Conservation (phyloP, 1,140 invertebrate genomes). For the Penaeus japonicus region DNA sequence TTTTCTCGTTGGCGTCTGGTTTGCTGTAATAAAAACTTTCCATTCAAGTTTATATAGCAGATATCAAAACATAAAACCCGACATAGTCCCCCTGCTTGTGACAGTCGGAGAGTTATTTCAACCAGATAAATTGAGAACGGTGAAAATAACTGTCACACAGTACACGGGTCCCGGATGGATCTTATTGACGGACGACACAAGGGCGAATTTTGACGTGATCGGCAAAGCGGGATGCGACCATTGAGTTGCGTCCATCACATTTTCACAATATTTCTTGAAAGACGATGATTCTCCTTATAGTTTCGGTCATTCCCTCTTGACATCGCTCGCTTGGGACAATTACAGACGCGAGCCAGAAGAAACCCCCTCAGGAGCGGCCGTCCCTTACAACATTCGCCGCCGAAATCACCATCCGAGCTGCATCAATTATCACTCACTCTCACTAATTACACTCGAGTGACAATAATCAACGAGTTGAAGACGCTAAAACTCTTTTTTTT, state of each 20-base stretch:
- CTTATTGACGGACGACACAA: background rate
- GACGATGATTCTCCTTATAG: conserved; percentile 51
- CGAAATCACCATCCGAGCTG: no score
- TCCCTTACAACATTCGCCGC: no score
- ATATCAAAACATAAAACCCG: conserved; percentile 56
- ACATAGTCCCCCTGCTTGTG: conserved; percentile 47
- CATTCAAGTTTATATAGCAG: conserved; percentile 56
- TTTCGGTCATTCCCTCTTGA: conserved; percentile 35
- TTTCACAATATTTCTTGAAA: conserved; percentile 55
- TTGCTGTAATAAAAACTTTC: conserved; percentile 54
- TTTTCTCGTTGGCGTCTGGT: conserved; percentile 50
- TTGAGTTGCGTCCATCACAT: conserved; percentile 48
- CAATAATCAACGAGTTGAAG: no score
- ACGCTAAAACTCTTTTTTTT: no score
- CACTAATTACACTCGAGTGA: no score
- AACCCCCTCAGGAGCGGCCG: no score
- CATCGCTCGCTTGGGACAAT: conserved; percentile 37
- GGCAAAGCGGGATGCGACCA: conserved; percentile 4
- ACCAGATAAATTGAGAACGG: conserved; percentile 36
- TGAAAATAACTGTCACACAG: conserved; percentile 24
- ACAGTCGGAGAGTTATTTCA: conserved; percentile 51
- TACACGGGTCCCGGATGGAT: background rate
- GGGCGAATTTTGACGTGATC: background rate
- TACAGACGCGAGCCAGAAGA: background rate
- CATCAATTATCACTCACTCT: no score